Base-by-base conservation (phyloP, 2,113 vertebrate species). In the Eretmochelys imbricata region DNA sequence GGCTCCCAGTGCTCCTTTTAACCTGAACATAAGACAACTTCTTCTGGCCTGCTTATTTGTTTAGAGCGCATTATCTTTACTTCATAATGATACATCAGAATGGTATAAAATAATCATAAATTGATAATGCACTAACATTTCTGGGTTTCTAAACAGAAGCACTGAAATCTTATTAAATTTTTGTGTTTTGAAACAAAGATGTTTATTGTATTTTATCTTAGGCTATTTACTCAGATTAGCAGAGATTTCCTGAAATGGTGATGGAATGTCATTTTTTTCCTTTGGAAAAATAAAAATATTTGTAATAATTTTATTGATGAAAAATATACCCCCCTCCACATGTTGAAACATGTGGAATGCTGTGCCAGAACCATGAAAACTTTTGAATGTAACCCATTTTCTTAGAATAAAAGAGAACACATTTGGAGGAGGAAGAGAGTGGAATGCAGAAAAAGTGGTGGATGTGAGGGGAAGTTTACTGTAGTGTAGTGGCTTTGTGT, bases 161-260 rank as follows among this genome's bases (percentile, higher is more conserved):
- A 22, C 49, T 17, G 24, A 89, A 54, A 51, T 72, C 57, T 82
- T 12, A 50, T 80, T 72, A 91, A 19, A 8, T 49, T 82, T 91
- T 92, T 5, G 2, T 85, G 20, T 95, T 93, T 49, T 84, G 75
- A 92, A 76, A 82, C 42, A 69, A 82, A 83, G 42, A 62, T 89
- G 25, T 38, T 57, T 81, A 57, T 78, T 78, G 48, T 48, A 78
- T 76, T 75, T 49, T 35, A 80, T 49, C 16, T 72, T 49, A 25
- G 54, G 42, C 22, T 81, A 13, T 54, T 94, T 95, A 84, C 91
- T 79, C 54, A 50, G 51, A 24, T 46, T 75, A 59, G 13, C 72
- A 92, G 35, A 24, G 69, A 89, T 96, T 93, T 96, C 80, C 81
- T 91, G 91, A 87, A 88, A 84, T 51, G 49, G 87, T 96, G 35